These are phyloP conservation scores for Aphis gossypii DNA, from an alignment of 1,140 invertebrate species.

Conservation along the genomic window DNA sequence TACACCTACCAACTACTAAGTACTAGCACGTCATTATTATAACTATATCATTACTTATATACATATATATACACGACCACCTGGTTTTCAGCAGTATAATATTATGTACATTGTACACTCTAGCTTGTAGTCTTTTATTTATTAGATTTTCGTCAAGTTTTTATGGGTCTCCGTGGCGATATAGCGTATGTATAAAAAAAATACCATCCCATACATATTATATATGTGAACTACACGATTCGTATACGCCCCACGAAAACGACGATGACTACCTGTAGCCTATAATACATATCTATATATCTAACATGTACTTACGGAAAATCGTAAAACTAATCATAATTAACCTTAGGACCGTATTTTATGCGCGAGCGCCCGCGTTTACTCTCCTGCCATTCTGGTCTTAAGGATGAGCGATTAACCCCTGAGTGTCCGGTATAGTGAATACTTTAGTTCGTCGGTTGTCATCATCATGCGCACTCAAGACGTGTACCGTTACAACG, in stretches of 20 bases:
- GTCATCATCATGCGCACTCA: background rate
- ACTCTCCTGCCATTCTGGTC: background rate
- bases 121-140: background rate
- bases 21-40: background rate
- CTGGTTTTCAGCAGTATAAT: background rate
- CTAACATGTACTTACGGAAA: background rate
- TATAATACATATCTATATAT: background rate
- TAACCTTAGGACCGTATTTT: background rate
- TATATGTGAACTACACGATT: background rate
- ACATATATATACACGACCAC: background rate
- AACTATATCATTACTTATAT: background rate
- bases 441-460: background rate
- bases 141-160: constrained; percentile 2
- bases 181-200: background rate
- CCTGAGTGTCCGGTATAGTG: background rate
- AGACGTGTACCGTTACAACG: background rate
- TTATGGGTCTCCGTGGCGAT: background rate
- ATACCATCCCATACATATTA: background rate
- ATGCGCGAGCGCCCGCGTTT: background rate
- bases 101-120: background rate
- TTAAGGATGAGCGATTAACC: background rate
- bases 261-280: background rate
- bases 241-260: constrained; percentile 7
- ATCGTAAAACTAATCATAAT: constrained; percentile 28
- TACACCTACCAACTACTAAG: background rate